Base-by-base conservation (phyloP, 2,797 vertebrate species). In the Coregonus sp. region DNA sequence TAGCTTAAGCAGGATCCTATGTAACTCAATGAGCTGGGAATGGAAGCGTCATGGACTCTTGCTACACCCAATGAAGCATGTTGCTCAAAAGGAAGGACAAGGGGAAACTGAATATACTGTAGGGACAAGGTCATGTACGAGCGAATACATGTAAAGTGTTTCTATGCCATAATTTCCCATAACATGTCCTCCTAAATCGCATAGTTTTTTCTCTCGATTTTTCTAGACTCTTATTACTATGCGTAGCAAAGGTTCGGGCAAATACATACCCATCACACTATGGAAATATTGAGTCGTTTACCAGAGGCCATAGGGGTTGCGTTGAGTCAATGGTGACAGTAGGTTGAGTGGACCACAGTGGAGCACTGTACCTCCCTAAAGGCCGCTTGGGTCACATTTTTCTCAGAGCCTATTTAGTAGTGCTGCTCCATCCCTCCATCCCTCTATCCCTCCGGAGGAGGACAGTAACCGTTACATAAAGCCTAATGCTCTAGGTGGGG, bases 391-490 rank as follows among this genome's bases (percentile, higher is more conserved):
- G 77, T 84, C 78, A 2, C 7, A 47, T 83, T 79, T 79, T 50
- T 50, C 31, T 71, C 78, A 78, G 67, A 40, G 51, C 5, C 66
- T 40, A 5, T 77, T 77, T 11, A 35, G 73, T 75, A 78, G 74
- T 0, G 2, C 47, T 69, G 76, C 84, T 81, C 50, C 65, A 33
- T 75, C 47, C 69, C 80, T 81, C 25, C 25, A 25, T 75, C 47
- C 69, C 80, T 80, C 75, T 61, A 33, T 75, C 47, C 69, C 80
- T 81, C 75, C 72, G 18, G 76, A 68, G 71, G 67, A 73, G 74
- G 2, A 0, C 78, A 74, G 78, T 76, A 67, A 80, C 78, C 52
- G 86, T 91, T 91, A 89, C 80, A 83, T 90, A 93, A 92, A 51
- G 68, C 61, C 82, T 82, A 87, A 89, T 85, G 86, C 82, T 82